Percentiles rank a stretch among this genome's conserved stretches.
Conservation (phyloP, 2,113 vertebrate genomes). For the Eclectus roratus region DNA sequence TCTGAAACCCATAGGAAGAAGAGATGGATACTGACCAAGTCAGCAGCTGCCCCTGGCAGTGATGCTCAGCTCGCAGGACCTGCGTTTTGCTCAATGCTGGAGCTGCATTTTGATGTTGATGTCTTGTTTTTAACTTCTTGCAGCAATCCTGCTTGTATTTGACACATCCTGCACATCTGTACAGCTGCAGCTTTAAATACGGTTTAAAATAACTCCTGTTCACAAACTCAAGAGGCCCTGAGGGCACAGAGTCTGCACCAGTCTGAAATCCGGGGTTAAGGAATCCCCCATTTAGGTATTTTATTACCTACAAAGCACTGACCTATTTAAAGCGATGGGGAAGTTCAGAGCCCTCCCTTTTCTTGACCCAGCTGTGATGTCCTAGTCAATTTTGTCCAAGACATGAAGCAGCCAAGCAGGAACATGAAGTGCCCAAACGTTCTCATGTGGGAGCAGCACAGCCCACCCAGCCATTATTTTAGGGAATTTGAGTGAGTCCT, state of each 20-base stretch:
- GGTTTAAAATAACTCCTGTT: not conserved
- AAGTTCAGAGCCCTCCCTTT: not conserved
- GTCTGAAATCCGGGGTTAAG: not conserved
- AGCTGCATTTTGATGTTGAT: not conserved
- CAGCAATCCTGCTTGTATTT: not conserved
- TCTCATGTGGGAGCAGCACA: not conserved
- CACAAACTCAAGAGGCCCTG: not conserved
- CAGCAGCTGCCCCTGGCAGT: fast-evolving
- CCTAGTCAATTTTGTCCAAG: not conserved
- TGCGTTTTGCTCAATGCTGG: not conserved
- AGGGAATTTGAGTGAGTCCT: not conserved
- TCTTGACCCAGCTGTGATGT: not conserved
- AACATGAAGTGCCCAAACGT: not conserved
- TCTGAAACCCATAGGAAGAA: not conserved
- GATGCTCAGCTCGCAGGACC: not conserved
- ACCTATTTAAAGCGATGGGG: not conserved
- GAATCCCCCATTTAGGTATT: not conserved
- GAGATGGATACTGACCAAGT: not conserved
- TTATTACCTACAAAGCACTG: not conserved
- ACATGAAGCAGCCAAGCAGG: not conserved
- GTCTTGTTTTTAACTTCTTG: not conserved
- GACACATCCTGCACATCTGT: not conserved
- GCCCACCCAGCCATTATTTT: not conserved
- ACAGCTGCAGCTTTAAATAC: not conserved
- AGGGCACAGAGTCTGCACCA: not conserved